phyloP scores from a whole-genome alignment of 2,113 vertebrate species.

The Trinectes maculatus region DNA sequence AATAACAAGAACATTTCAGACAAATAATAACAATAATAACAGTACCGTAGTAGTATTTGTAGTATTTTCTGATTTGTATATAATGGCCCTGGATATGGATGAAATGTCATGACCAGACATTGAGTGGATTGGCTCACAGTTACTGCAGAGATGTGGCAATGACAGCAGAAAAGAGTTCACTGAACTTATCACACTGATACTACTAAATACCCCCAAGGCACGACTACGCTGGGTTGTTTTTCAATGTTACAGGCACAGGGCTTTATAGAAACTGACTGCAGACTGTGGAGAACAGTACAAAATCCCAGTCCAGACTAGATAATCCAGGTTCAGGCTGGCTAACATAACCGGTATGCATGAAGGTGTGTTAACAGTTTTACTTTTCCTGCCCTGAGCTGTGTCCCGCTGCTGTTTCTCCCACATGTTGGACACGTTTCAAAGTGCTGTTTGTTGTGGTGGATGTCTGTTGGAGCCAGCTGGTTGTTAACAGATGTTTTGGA shows the following conservation, averaged over 20 bases:
- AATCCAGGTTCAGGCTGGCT: too few relatives aligned
- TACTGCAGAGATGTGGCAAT: background rate
- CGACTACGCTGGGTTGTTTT: background rate
- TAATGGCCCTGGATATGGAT: background rate
- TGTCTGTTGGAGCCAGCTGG: constrained; percentile 52
- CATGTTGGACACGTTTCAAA: background rate
- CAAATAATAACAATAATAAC: background rate
- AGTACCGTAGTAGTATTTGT: background rate
- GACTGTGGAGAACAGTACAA: too few relatives aligned
- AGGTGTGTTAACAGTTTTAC: too few relatives aligned
- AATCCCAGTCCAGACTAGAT: too few relatives aligned
- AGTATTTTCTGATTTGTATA: too few relatives aligned
- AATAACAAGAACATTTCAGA: background rate
- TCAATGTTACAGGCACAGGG: too few relatives aligned
- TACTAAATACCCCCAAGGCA: background rate
- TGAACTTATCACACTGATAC: background rate
- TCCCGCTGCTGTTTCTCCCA: background rate
- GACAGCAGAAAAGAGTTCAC: too few relatives aligned
- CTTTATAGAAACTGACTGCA: too few relatives aligned
- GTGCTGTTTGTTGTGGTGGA: background rate
- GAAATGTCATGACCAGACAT: background rate
- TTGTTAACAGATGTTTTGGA: constrained; percentile 53
- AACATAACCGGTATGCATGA: background rate
- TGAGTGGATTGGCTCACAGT: background rate
- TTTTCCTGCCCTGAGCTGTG: constrained; percentile 22